Conservation (phyloP, 2,888 invertebrate genomes). For the Pycnomerus fuliginosus region DNA sequence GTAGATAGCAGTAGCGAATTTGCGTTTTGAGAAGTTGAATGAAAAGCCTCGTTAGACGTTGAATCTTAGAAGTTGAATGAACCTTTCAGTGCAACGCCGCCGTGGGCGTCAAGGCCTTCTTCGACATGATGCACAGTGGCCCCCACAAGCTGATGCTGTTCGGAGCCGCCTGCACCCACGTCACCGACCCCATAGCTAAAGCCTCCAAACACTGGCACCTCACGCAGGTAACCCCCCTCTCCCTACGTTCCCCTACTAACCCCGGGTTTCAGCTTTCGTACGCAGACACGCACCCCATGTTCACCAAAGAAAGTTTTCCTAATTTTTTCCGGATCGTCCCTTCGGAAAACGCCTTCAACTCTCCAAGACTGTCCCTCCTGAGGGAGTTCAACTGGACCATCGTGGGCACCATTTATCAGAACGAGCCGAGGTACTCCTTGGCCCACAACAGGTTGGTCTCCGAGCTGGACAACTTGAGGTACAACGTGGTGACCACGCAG, state of each 20-base stretch:
- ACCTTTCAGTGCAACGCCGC: conserved; percentile 84
- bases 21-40: too few relatives aligned
- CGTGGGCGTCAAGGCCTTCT: conserved; percentile 91
- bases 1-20: too few relatives aligned
- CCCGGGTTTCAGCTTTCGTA: conserved; percentile 75
- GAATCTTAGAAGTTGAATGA: too few relatives aligned
- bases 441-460: conserved; percentile 69
- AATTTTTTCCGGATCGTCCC: conserved; percentile 97
- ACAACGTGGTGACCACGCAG: conserved; percentile 84
- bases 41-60: too few relatives aligned
- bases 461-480: conserved; percentile 77
- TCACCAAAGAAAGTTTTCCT: conserved; percentile 89
- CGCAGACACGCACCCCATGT: conserved; percentile 97
- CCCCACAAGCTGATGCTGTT: conserved; percentile 94
- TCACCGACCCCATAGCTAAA: conserved; percentile 96
- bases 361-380: conserved; percentile 84
- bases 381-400: conserved; percentile 95
- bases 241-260: neutral
- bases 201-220: conserved; percentile 97
- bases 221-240: conserved; percentile 70
- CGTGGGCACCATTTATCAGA: conserved; percentile 96
- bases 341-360: conserved; percentile 94
- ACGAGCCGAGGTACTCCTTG: conserved; percentile 89
- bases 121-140: conserved; percentile 94
- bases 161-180: conserved; percentile 94